Base-by-base conservation (phyloP, 2,797 vertebrate genomes). In the Trematomus bernacchii region DNA sequence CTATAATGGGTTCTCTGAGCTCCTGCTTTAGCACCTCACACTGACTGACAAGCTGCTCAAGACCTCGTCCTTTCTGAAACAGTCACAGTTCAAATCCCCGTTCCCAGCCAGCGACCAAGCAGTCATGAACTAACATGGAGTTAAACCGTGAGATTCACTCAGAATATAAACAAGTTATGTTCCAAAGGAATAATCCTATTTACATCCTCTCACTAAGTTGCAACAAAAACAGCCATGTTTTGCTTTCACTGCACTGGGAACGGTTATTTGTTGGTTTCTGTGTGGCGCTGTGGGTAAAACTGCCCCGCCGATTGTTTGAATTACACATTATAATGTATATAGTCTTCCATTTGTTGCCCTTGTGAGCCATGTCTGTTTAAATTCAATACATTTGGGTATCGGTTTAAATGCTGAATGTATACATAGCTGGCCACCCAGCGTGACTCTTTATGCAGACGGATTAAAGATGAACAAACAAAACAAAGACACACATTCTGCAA, bases 401-500 rank as follows among this genome's bases (percentile, higher is more conserved):
- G 59, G 80, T 89, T 84, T 84, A 77, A 80, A 83, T 73, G 71
- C 74, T 72, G 71, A 79, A 80, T 81, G 77, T 87, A 79, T 66
- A 80, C 72, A 76, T 73, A 83, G 79, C 58, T 16, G 93, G 89
- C 93, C 95, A 95, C 93, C 94, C 94, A 93, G 90, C 2, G 80
- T 75, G 90, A 84, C 74, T 92, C 86, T 92, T 93, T 91, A 89
- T 91, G 70, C 53, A 55, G 82, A 80, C 66, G 87, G 92, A 94
- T 95, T 94, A 95, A 87, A 87, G 86, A 88, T 89, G 75, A 93
- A 93, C 77, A 86, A 92, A 87, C 79, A 87, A 88, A 91, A 90
- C 84, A 92, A 92, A 92, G 86, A 91, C 76, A 90, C 85, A 91
- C 85, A 75, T 89, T 90, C 83, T 73, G 76, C 77, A 81, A 88